Evolutionary conservation across 2,888 invertebrate genomes (phyloP), one percentile per base, ranked within the genome.

Genomic region (Drepana falcataria): DNA sequence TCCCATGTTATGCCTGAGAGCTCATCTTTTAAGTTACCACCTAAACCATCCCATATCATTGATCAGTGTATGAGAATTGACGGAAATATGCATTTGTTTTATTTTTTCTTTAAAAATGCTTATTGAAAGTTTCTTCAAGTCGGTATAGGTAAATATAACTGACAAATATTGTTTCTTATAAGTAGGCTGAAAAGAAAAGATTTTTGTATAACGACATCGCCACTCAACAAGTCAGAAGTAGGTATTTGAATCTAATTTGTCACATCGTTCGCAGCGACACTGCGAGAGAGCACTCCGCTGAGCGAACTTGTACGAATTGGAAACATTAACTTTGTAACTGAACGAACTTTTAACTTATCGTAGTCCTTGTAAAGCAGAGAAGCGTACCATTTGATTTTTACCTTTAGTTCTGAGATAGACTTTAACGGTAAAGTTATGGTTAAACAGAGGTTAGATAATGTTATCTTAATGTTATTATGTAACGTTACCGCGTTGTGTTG

Each of bases 201-300:
- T 3, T 6, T 44, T 9, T 58, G 49, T 54, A 55, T 63, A 61
- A 61, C 59, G 61, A 64, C 59, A 54, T 55, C 48, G 41, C 57
- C 65, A 57, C 59, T 65, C 56, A 65, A 62, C 56, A 59, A 68
- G 58, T 59, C 58, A 35, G 55, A 49, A 59, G 56, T 21, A 21
- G 21, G 21, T 64, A 65, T 68, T 65, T 60, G 56, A 61, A 59
- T 66, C 57, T 61, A 65, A 63, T 68, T 68, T 61, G 60, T 66
- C 59, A 54, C 60, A 61, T 60, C 56, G 59, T 55, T 59, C 52
- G 58, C 53, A 35, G 55, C 52, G 35, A 52, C 21, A 21, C 57
- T 52, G 44, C 44, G 49, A 41, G 51, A 49, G 37, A 57, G 53
- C 48, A 49, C 51, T 54, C 48, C 40, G 44, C 6, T 3, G 37